Conservation (phyloP, 2,888 invertebrate species). For the Cantharis nigra region DNA sequence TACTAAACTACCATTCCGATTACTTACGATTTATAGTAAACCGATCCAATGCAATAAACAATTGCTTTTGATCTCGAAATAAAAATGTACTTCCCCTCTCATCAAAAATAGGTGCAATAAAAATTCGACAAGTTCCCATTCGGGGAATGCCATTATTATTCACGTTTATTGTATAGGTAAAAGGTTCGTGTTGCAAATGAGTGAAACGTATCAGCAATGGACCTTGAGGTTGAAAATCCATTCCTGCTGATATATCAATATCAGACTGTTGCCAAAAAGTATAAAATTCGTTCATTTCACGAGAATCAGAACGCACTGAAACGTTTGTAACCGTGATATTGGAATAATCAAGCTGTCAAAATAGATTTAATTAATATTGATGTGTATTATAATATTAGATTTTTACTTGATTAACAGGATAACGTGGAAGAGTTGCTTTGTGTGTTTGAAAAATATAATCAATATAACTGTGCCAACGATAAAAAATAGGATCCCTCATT, state of each 20-base stretch:
- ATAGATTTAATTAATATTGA: background rate
- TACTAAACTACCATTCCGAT: background rate
- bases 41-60: slow-evolving; percentile 77
- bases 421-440: slow-evolving; percentile 72
- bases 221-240: slow-evolving; percentile 81
- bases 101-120: slow-evolving; percentile 69
- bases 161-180: slow-evolving; percentile 61
- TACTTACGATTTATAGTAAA: slow-evolving; percentile 66
- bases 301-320: slow-evolving; percentile 60
- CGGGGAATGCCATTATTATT: slow-evolving; percentile 55
- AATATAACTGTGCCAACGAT: slow-evolving; percentile 81
- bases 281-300: slow-evolving; percentile 60
- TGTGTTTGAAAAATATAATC: slow-evolving; percentile 78
- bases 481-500: slow-evolving; percentile 86
- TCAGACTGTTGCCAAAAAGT: slow-evolving; percentile 83
- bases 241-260: slow-evolving; percentile 75
- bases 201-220: slow-evolving; percentile 73
- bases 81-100: slow-evolving; percentile 64
- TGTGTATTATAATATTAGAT: background rate
- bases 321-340: slow-evolving; percentile 66
- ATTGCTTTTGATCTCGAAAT: slow-evolving; percentile 65
- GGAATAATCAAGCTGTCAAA: slow-evolving; percentile 64
- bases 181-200: slow-evolving; percentile 77
- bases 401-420: slow-evolving; percentile 62
- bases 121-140: slow-evolving; percentile 71